Evolutionary conservation across 1,140 invertebrate species (phyloP).

Genomic region (Coptotermes formosanus): DNA sequence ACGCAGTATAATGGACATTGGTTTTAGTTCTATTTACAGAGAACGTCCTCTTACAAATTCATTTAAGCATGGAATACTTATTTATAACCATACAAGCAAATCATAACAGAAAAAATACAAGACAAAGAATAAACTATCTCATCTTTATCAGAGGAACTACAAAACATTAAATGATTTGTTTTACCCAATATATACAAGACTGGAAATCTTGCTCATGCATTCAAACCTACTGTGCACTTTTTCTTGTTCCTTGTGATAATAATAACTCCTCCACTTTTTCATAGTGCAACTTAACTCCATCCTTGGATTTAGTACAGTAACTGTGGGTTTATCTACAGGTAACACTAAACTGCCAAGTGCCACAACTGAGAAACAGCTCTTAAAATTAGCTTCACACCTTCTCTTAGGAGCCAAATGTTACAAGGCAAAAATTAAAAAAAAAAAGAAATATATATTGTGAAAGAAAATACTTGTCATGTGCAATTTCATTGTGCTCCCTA

Average conservation of each 20-base stretch:
- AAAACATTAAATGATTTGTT: background rate
- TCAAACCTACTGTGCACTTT: background rate
- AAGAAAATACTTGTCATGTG: background rate
- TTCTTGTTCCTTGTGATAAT: background rate
- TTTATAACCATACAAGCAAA: background rate
- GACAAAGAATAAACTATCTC: background rate
- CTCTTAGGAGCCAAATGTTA: background rate
- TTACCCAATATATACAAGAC: background rate
- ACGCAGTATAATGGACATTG: background rate
- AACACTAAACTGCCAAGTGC: background rate
- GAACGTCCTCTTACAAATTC: conserved; percentile 4
- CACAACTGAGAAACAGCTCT: background rate
- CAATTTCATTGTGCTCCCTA: background rate
- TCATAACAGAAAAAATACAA: background rate
- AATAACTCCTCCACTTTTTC: background rate
- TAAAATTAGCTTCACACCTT: background rate
- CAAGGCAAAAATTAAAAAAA: background rate
- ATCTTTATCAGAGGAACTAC: background rate
- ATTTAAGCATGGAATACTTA: conserved; percentile 2
- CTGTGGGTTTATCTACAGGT: background rate
- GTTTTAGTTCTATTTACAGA: background rate
- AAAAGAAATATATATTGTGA: background rate
- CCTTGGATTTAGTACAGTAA: background rate
- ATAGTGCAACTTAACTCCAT: background rate
- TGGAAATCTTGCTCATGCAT: background rate